A percentile compares a stretch with the other conserved stretches of the same genome.
phyloP scores from a whole-genome alignment of 2,888 invertebrate genomes.

The Nephrotoma guestfalica region DNA sequence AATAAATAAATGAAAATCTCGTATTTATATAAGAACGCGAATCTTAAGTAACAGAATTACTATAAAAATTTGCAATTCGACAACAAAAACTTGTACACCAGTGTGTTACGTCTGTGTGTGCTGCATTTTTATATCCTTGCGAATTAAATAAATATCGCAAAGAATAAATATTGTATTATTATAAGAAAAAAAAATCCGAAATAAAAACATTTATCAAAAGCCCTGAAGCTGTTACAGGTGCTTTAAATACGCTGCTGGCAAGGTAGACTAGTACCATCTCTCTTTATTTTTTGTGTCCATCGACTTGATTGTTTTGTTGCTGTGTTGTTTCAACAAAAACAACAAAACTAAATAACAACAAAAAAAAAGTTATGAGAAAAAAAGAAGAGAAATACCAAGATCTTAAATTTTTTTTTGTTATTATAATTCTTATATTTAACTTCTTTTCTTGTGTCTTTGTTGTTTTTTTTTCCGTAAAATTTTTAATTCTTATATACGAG shows the following conservation, averaged over 20 bases:
- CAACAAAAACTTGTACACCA: neutral
- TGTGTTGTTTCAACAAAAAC: neutral
- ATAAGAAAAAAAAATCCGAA: neutral
- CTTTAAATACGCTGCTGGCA: constrained; percentile 5
- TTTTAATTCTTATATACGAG: neutral
- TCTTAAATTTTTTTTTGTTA: neutral
- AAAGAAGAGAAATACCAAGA: neutral
- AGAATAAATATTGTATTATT: neutral
- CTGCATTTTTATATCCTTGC: neutral
- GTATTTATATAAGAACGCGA: neutral
- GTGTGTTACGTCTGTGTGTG: neutral
- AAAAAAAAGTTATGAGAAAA: neutral
- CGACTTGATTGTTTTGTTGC: neutral
- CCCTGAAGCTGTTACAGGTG: constrained; percentile 3
- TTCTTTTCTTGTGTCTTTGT: neutral
- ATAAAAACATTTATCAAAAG: constrained; percentile 1
- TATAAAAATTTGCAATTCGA: neutral
- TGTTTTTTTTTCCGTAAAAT: neutral
- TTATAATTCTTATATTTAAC: neutral
- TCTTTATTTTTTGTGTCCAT: neutral
- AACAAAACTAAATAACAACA: neutral
- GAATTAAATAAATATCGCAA: neutral
- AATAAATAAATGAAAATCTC: neutral
- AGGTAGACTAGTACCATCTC: neutral
- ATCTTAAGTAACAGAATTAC: neutral